Percentiles rank a stretch among this genome's conserved stretches.
Conservation (phyloP, 2,113 vertebrate species). For the Desmodus rotundus region DNA sequence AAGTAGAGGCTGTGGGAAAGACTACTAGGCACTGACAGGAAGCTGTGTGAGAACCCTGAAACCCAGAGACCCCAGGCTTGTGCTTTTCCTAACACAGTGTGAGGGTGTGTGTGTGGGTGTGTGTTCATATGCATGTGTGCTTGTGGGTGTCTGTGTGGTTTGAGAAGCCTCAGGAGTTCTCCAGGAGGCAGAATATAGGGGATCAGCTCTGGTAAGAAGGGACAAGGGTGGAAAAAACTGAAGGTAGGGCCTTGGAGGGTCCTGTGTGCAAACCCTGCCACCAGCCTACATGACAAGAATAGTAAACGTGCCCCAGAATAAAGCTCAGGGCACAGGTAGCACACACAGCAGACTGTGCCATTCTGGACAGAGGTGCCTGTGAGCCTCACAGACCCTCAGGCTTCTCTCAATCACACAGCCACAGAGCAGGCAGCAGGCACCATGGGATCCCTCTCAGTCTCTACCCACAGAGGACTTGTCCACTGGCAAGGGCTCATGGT, state of each 20-base stretch:
- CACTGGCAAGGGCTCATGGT: background rate
- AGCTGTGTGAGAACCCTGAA: too few species aligned
- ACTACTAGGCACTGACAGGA: background rate
- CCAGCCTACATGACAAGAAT: fast-evolving
- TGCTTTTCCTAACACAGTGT: background rate
- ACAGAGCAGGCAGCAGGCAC: background rate
- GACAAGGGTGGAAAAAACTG: background rate
- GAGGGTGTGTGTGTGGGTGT: background rate
- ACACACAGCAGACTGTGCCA: background rate
- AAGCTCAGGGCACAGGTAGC: background rate
- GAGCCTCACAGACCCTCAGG: background rate
- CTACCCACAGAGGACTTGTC: fast-evolving
- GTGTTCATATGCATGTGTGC: too few species aligned
- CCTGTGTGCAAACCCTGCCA: background rate
- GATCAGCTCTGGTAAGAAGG: too few species aligned
- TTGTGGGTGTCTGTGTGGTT: too few species aligned
- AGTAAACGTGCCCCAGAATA: background rate
- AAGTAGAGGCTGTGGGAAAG: background rate
- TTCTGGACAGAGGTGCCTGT: fast-evolving
- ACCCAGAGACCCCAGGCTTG: background rate
- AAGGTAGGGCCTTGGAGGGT: too few species aligned
- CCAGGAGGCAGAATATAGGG: too few species aligned
- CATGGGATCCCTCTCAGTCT: background rate
- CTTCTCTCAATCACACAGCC: background rate
- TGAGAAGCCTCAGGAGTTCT: too few species aligned